Percentiles rank a stretch among this genome's conserved stretches.
Evolutionary conservation across 2,888 invertebrate genomes (phyloP).

Genomic region (Lithophane leautieri): DNA sequence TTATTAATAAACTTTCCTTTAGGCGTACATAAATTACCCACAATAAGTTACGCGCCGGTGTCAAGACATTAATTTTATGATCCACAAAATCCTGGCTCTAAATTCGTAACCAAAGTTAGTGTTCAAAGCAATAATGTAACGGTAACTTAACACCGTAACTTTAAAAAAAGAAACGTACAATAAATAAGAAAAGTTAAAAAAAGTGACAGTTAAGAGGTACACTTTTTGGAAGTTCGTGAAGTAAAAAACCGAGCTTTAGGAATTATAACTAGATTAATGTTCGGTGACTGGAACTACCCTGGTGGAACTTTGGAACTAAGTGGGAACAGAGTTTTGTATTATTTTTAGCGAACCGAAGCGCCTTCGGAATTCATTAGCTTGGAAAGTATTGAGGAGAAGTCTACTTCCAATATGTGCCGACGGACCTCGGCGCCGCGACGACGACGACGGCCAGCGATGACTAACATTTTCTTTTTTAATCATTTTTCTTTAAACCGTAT

Average conservation of each 20-base stretch:
- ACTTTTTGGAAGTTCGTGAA: constrained; percentile 75
- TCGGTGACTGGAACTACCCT: constrained; percentile 85
- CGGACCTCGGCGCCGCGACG: constrained; percentile 45
- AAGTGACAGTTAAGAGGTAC: constrained; percentile 76
- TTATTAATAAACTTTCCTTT: constrained; percentile 56
- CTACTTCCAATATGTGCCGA: constrained; percentile 77
- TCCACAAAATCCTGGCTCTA: constrained; percentile 53
- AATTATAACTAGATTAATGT: constrained; percentile 89
- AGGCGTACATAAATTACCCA: constrained; percentile 41
- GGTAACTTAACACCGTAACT: constrained; percentile 68
- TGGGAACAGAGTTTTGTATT: constrained; percentile 84
- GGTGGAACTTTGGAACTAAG: constrained; percentile 82
- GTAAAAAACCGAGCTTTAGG: constrained; percentile 75
- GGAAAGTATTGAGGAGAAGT: constrained; percentile 78
- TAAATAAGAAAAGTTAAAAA: constrained; percentile 74
- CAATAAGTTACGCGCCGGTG: constrained; percentile 43
- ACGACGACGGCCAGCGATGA: constrained; percentile 8
- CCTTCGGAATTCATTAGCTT: constrained; percentile 87
- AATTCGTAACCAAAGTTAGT: constrained; percentile 62
- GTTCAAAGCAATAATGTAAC: constrained; percentile 68
- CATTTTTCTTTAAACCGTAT: constrained; percentile 33
- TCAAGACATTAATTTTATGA: constrained; percentile 61
- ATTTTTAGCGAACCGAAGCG: constrained; percentile 86
- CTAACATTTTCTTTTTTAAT: constrained; percentile 40
- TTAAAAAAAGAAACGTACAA: constrained; percentile 71